Percentiles rank a stretch among this genome's conserved stretches.
These are phyloP conservation scores for Aplidium turbinatum DNA, from an alignment of 23 tunicate species.

Conservation along the genomic window DNA sequence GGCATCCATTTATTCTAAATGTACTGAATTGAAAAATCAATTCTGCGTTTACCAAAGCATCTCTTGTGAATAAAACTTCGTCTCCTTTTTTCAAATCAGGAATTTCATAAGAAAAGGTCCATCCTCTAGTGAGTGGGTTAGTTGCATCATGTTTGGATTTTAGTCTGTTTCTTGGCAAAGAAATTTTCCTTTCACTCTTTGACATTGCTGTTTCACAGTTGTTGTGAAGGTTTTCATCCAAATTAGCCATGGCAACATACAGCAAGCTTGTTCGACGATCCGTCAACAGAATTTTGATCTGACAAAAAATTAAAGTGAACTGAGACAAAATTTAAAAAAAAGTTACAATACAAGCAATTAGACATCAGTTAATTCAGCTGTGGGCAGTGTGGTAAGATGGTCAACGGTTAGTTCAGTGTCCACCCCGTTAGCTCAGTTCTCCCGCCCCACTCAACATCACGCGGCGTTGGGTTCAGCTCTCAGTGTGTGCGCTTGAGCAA, in stretches of 20 bases:
- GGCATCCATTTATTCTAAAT: too few relatives aligned
- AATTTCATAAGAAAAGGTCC: slow-evolving; percentile 55
- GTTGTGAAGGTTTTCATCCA: background rate
- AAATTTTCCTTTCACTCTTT: background rate
- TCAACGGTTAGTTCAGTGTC: too few relatives aligned
- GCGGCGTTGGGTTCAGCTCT: too few relatives aligned
- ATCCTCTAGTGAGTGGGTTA: background rate
- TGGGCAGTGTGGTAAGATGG: background rate
- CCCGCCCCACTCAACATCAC: too few relatives aligned
- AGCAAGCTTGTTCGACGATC: slow-evolving; percentile 42
- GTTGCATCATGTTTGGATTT: background rate
- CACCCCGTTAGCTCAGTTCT: too few relatives aligned
- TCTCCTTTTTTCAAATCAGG: slow-evolving; percentile 23
- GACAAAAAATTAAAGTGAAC: background rate
- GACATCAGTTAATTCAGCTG: background rate
- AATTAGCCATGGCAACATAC: slow-evolving; percentile 18
- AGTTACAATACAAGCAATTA: background rate
- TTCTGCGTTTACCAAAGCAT: slow-evolving; percentile 23
- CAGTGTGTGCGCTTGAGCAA: too few relatives aligned
- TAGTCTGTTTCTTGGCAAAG: slow-evolving; percentile 42
- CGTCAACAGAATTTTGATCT: slow-evolving; percentile 40
- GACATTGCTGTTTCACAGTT: background rate
- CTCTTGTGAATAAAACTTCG: slow-evolving; percentile 5
- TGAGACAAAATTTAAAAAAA: background rate
- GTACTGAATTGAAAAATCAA: background rate